phyloP scores from a whole-genome alignment of 2,888 invertebrate genomes.

The Nephrocerus scutellatus region DNA sequence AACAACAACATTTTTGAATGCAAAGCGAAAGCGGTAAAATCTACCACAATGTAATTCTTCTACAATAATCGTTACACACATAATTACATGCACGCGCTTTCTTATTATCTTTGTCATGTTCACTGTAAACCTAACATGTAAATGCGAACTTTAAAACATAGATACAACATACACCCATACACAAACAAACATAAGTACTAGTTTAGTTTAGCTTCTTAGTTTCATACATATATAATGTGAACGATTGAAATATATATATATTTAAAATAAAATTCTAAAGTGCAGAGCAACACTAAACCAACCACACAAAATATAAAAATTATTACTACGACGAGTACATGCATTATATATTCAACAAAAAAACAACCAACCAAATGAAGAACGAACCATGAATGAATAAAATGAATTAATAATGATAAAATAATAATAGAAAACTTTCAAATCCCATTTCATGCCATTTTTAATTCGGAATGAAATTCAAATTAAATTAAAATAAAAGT shows the following conservation, averaged over 20 bases:
- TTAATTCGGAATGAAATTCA: background rate
- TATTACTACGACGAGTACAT: conserved; percentile 3
- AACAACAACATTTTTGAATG: background rate
- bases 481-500: conserved; percentile 8
- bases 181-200: too few species aligned
- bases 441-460: conserved; percentile 7
- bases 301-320: conserved; percentile 8
- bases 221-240: too few species aligned
- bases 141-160: too few species aligned
- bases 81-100: too few species aligned
- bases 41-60: background rate
- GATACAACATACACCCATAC: too few species aligned
- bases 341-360: conserved; percentile 10
- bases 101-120: too few species aligned
- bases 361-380: conserved; percentile 3
- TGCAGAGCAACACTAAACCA: too few species aligned
- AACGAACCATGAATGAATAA: background rate
- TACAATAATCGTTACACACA: background rate
- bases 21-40: too few species aligned
- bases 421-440: conserved; percentile 22
- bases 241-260: too few species aligned
- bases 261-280: too few species aligned
- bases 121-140: too few species aligned
- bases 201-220: too few species aligned
- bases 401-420: conserved; percentile 19